Evolutionary conservation across 2,113 vertebrate species (phyloP), one percentile per base, ranked within the genome.

Genomic region (Eolophus roseicapilla): DNA sequence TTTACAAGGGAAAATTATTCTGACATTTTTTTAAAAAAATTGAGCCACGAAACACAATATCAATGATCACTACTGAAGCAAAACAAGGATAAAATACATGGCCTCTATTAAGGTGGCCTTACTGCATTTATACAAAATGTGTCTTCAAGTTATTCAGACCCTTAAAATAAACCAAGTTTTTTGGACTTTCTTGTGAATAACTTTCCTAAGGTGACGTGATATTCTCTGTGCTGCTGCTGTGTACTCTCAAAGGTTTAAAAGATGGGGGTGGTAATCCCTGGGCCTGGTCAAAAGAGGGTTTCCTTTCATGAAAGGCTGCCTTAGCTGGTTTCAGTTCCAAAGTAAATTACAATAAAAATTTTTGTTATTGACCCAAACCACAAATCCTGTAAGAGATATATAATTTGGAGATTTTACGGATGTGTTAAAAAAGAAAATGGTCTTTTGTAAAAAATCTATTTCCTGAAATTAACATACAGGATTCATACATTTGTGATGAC

Each of bases 401-500:
- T 9, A 35, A 23, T 39, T 21, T 21, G 12, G 4, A 27, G 28
- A 35, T 14, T 5, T 33, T 29, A 55, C 43, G 4, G 31, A 57
- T 2, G 0, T 6, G n/a, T 37, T 65, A 55, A 70, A 33, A 75
- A 81, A 75, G 17, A 65, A 74, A 78, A 35, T 20, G 0, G 0
- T 29, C 2, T n/a, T 85, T 71, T 67, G 2, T 4, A 39, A 37
- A 1, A 4, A 37, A 50, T 41, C 35, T 60, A 1, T 15, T 55
- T 63, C 4, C 20, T 46, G 33, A 79, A 37, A 62, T 67, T 43
- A n/a, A 13, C 24, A 35, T 35, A 15, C 5, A 39, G 1, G 3
- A 9, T 80, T 3, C 2, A 3, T 52, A 71, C 3, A 52, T 29
- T 29, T 71, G 3, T 71, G 29, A 2, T 37, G 50, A 21, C 10